Percentiles rank a stretch among this genome's conserved stretches.
These are phyloP conservation scores for Drosophila prostipennis DNA, from an alignment of 2,888 invertebrate species.

Conservation along the genomic window DNA sequence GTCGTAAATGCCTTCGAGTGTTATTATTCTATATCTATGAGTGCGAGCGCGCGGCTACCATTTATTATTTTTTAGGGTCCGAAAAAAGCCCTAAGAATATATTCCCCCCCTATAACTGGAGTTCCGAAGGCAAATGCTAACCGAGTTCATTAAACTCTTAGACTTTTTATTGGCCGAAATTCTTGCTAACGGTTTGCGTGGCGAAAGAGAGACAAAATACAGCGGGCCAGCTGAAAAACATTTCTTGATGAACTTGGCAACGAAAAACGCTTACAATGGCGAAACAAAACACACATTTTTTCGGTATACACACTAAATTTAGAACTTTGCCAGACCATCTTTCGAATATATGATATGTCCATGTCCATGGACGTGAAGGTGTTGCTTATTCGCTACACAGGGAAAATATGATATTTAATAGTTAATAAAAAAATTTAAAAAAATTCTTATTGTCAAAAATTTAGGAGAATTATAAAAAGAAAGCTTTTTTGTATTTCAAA, in stretches of 20 bases:
- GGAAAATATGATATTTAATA: neutral
- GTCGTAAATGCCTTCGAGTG: constrained; percentile 29
- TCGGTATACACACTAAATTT: constrained; percentile 45
- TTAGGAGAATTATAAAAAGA: neutral
- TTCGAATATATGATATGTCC: constrained; percentile 47
- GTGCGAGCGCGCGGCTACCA: constrained; percentile 5
- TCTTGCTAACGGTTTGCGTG: constrained; percentile 23
- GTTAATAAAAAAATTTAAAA: no score
- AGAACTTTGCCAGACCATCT: constrained; percentile 37
- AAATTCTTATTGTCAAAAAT: neutral
- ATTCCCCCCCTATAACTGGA: neutral
- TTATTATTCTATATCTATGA: constrained; percentile 1
- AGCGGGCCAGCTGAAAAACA: constrained; percentile 35
- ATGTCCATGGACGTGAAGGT: constrained; percentile 73
- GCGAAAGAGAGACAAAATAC: constrained; percentile 8
- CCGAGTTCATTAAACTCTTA: constrained; percentile 29
- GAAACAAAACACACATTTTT: constrained; percentile 35
- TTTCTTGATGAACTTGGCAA: constrained; percentile 72
- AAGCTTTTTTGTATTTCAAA: no score
- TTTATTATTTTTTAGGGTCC: constrained; percentile 19
- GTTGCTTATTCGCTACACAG: constrained; percentile 31
- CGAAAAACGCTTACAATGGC: constrained; percentile 51
- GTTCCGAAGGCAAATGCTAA: neutral
- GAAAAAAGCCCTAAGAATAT: constrained; percentile 6
- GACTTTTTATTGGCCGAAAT: constrained; percentile 3